phyloP scores from a whole-genome alignment of 2,888 invertebrate genomes.

The Limenitis camilla region DNA sequence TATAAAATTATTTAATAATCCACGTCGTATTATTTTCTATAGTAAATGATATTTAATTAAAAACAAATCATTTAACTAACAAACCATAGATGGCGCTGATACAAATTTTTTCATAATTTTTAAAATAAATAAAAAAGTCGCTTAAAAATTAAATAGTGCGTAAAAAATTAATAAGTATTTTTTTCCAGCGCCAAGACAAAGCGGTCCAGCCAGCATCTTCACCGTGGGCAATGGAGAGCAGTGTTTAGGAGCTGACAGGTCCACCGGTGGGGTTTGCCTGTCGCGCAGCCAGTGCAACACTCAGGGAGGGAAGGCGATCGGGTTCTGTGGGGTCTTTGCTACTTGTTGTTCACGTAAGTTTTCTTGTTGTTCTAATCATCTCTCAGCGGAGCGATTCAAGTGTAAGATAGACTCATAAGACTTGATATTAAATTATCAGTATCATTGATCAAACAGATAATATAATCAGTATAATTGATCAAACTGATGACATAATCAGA shows the following conservation, averaged over 20 bases:
- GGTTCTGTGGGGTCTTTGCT: constrained; percentile 67
- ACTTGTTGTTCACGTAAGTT: constrained; percentile 68
- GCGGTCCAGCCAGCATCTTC: constrained; percentile 48
- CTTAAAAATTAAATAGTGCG: no score
- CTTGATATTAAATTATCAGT: no score
- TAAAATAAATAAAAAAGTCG: no score
- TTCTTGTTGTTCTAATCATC: not conserved
- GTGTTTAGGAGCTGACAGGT: constrained; percentile 51
- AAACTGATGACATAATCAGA: no score
- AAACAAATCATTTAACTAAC: not conserved
- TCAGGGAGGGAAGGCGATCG: constrained; percentile 68
- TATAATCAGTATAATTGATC: constrained; percentile 18
- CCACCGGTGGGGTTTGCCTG: constrained; percentile 66
- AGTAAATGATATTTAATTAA: no score
- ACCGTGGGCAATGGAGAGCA: constrained; percentile 61
- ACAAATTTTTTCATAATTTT: no score
- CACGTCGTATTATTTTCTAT: no score
- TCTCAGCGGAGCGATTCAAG: not conserved
- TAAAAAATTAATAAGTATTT: not conserved
- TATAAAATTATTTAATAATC: not conserved
- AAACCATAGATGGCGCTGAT: constrained; percentile 2
- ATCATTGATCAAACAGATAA: no score
- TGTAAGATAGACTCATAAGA: no score
- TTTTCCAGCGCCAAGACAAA: constrained; percentile 45
- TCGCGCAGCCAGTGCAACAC: constrained; percentile 71